These are phyloP conservation scores for Carassius gibelio DNA, from an alignment of 2,113 vertebrate species.

Conservation along the genomic window DNA sequence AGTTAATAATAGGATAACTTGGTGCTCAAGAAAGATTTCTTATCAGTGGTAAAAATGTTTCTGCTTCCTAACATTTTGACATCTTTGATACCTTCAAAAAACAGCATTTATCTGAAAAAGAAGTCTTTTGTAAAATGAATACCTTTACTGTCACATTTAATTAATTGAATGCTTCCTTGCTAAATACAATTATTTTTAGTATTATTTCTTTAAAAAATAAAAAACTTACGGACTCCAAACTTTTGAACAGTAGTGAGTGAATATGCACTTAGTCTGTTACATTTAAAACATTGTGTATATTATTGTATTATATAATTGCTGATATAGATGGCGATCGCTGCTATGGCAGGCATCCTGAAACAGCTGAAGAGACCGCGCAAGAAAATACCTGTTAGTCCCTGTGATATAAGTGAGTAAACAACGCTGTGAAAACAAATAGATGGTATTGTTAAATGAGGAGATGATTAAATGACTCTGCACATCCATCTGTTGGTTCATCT, in stretches of 20 bases:
- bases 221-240: not conserved
- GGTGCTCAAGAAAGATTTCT: not conserved
- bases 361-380: slow-evolving; percentile 88
- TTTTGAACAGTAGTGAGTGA: not conserved
- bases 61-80: no score
- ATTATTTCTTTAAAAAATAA: no score
- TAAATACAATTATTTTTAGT: no score
- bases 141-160: no score
- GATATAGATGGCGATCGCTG: slow-evolving; percentile 88
- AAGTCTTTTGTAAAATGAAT: no score
- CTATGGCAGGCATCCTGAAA: slow-evolving; percentile 90
- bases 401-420: slow-evolving; percentile 84
- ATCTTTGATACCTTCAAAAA: no score
- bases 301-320: not conserved
- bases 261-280: not conserved
- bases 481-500: slow-evolving; percentile 12
- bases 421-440: not conserved
- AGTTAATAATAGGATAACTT: no score
- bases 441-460: not conserved
- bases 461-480: not conserved
- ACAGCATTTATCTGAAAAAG: no score
- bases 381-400: slow-evolving; percentile 85
- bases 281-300: not conserved
- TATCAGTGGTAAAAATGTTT: no score
- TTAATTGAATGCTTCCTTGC: no score